These are phyloP conservation scores for Deilephila elpenor DNA, from an alignment of 2,888 invertebrate genomes.

Conservation along the genomic window DNA sequence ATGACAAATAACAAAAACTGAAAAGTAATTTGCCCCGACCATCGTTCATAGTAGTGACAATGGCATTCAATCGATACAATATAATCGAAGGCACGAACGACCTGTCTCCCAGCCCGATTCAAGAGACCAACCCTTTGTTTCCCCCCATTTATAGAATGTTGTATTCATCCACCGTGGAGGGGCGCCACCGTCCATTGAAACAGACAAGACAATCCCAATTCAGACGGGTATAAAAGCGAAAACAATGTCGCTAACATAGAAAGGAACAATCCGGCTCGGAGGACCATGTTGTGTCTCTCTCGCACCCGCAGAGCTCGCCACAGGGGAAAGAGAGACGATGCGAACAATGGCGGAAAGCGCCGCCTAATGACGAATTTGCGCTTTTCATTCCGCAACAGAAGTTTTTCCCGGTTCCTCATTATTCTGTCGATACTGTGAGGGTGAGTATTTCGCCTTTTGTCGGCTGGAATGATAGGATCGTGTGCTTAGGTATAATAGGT, in stretches of 20 bases:
- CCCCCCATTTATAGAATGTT: constrained; percentile 81
- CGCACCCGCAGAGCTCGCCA: constrained; percentile 47
- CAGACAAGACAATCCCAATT: constrained; percentile 84
- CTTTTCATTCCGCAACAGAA: constrained; percentile 85
- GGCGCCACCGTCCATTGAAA: constrained; percentile 81
- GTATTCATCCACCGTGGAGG: constrained; percentile 82
- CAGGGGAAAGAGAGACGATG: constrained; percentile 59
- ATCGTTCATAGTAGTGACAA: constrained; percentile 79
- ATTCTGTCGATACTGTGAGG: constrained; percentile 80
- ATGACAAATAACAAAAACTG: constrained; percentile 62
- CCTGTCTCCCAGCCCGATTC: constrained; percentile 81
- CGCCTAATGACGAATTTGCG: constrained; percentile 85
- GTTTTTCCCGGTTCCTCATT: constrained; percentile 84
- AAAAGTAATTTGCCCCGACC: constrained; percentile 84
- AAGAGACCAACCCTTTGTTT: constrained; percentile 84
- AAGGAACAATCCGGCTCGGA: constrained; percentile 83
- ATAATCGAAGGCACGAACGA: constrained; percentile 81
- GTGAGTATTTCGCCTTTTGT: constrained; percentile 76
- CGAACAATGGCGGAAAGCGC: constrained; percentile 83
- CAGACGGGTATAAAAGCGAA: constrained; percentile 82
- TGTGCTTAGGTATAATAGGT: constrained; percentile 66
- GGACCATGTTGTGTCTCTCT: constrained; percentile 76
- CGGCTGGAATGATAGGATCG: constrained; percentile 73
- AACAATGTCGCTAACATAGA: constrained; percentile 85
- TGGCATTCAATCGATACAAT: constrained; percentile 81